Base-by-base conservation (phyloP, 1,140 invertebrate species). In the Drosophila watanabei region DNA sequence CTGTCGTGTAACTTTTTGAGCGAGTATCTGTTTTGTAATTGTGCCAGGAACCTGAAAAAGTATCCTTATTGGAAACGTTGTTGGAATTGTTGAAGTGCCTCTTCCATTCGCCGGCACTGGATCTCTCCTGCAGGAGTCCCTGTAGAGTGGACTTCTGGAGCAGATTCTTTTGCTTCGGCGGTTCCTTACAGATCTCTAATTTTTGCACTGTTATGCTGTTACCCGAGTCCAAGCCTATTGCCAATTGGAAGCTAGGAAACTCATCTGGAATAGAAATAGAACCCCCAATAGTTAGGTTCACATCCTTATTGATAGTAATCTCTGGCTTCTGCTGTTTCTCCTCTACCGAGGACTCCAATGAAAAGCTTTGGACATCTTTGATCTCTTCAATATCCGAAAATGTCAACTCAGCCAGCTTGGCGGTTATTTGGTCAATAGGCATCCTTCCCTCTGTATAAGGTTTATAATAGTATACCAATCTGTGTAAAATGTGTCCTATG, bases 401-500 rank as follows among this genome's bases (percentile, higher is more conserved):
- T 11, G 14, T 41, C 10, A 32, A 30, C 24, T 58, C 11, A 11
- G 10, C 9, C 10, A 65, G 28, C 14, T 65, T 32, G 0, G 5
- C 20, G 10, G 13, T 14, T 8, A 45, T 18, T 10, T 8, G 39
- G 1, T 45, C 20, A 11, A 28, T 5, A 16, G 62, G 0, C 30
- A 62, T 61, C 9, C 35, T 14, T 60, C 14, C 18, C 7, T 24
- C 11, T 43, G 6, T 14, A 8, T 32, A 4, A 32, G 14, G 13
- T 16, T 41, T 14, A 33, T 11, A 32, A 35, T 13, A n/a, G 14
- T 48, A 48, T 33, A 35, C 14, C 39, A 14, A n/a, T 49, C 28
- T 45, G 66, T 60, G 54, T 52, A 2, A 33, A 33, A 33, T 35
- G 52, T 49, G 52, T 52, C 24, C 6, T 48, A 14, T 18, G 20